A percentile compares a stretch with the other conserved stretches of the same genome.
phyloP scores from a whole-genome alignment of 1,140 invertebrate species.

The Drosophila quadrilineata region DNA sequence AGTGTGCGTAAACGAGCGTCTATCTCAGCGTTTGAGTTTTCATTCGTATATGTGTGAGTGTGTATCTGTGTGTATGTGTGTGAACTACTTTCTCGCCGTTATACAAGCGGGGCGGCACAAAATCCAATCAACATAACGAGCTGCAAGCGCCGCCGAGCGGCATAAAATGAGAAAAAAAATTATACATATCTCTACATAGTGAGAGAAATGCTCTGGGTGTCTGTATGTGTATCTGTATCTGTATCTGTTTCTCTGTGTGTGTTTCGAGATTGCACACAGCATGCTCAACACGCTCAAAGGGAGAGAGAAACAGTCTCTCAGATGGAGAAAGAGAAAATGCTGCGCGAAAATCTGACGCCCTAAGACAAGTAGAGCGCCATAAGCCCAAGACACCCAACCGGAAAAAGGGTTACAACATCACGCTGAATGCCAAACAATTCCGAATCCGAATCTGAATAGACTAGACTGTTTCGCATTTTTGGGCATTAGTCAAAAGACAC shows the following conservation, averaged over 20 bases:
- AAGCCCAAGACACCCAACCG: conserved; percentile 18
- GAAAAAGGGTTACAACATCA: conserved; percentile 29
- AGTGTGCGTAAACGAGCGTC: conserved; percentile 54
- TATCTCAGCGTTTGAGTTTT: conserved; percentile 5
- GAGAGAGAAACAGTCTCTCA: too few relatives aligned
- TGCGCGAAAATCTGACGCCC: conserved; percentile 17
- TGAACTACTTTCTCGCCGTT: conserved; percentile 67
- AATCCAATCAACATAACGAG: conserved; percentile 80
- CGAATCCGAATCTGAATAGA: too few relatives aligned
- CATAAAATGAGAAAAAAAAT: conserved; percentile 67
- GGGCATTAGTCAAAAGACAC: not conserved
- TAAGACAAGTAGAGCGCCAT: conserved; percentile 25
- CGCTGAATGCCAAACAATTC: conserved; percentile 10
- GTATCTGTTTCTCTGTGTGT: too few relatives aligned
- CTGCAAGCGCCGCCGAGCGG: conserved; percentile 75
- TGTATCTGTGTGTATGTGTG: conserved; percentile 31
- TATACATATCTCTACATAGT: conserved; percentile 32
- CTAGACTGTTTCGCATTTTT: too few relatives aligned
- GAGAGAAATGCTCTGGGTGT: conserved; percentile 20
- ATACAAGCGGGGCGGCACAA: conserved; percentile 67
- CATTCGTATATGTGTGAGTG: conserved; percentile 19
- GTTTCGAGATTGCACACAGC: conserved; percentile 36
- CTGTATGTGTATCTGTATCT: conserved; percentile 16
- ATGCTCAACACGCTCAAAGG: conserved; percentile 29
- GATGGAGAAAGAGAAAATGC: too few relatives aligned